Base-by-base conservation (phyloP, 2,113 vertebrate genomes). In the Hippopotamus amphibius region DNA sequence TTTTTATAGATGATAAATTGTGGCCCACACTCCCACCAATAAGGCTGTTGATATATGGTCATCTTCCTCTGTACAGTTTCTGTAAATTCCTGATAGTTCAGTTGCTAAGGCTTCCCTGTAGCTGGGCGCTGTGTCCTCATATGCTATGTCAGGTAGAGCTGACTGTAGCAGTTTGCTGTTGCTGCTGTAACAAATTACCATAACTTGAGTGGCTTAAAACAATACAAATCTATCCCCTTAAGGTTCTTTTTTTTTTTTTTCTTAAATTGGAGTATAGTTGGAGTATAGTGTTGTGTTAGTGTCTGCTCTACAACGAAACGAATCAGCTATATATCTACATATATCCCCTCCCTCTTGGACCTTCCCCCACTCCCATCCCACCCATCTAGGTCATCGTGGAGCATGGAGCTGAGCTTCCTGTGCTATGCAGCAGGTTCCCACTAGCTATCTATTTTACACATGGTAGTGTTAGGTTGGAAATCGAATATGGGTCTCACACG, bases 111-210 rank as follows among this genome's bases (percentile, higher is more conserved):
- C 57, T 69, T 50, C 53, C 16, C 13, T 37, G 57, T 48, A 13
- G 69, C 86, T 5, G 12, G 5, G 50, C 2, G n/a, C 19, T 22
- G 71, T 21, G 15, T n/a, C 22, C 16, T 69, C 68, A 4, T 0
- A 0, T 5, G 43, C 91, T 55, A 3, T 7, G 0, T 90, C 16
- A 22, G 3, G 81, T 15, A 3, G 10, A 66, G 21, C n/a, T 12
- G 81, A 43, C 1, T 30, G 2, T 50, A 12, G 50, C 68, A 6
- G 4, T 55, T 48, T 57, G 26, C 63, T 71, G 0, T 61, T 30
- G 74, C 33, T 83, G 2, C 48, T 86, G 0, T 63, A 43, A 72
- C 14, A 68, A 74, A 16, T 48, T 3, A 33, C 16, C 0, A 0
- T 65, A 11, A 13, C 7, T 13, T 16, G 1, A 37, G 16, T 48